These are phyloP conservation scores for Aphelenchoides fujianensis DNA, from an alignment of 1,140 invertebrate genomes.

Conservation along the genomic window DNA sequence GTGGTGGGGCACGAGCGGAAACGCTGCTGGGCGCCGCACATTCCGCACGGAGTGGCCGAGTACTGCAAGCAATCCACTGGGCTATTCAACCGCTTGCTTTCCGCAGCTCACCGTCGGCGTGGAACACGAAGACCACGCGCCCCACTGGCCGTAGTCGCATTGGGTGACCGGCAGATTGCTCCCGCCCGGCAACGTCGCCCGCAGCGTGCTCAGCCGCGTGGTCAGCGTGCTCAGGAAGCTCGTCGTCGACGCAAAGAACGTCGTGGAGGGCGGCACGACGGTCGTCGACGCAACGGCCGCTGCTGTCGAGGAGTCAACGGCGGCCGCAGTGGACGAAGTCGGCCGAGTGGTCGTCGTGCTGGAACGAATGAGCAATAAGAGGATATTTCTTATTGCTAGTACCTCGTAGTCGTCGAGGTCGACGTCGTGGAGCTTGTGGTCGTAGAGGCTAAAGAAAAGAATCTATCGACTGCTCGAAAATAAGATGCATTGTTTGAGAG, in stretches of 20 bases:
- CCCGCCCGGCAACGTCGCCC: neutral
- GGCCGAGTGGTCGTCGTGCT: too few relatives aligned
- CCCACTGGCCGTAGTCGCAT: neutral
- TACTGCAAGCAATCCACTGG: neutral
- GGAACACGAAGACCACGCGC: neutral
- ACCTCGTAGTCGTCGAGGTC: too few relatives aligned
- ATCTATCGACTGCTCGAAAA: too few relatives aligned
- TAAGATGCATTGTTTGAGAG: too few relatives aligned
- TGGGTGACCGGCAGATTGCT: neutral
- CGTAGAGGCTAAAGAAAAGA: too few relatives aligned
- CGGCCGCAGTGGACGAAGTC: neutral
- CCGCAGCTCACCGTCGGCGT: neutral
- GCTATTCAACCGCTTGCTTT: neutral
- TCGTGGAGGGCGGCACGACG: neutral
- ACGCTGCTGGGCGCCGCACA: conserved; percentile 3
- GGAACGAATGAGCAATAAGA: too few relatives aligned
- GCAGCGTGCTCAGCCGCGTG: neutral
- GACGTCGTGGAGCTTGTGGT: too few relatives aligned
- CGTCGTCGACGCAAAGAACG: neutral
- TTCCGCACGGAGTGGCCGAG: conserved; percentile 1
- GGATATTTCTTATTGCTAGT: too few relatives aligned
- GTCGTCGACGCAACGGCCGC: conserved; percentile 3
- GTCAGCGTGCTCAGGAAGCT: neutral
- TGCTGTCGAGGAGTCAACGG: neutral
- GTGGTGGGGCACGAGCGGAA: neutral